Base-by-base conservation (phyloP, 2,888 invertebrate genomes). In the Cotesia congregata region DNA sequence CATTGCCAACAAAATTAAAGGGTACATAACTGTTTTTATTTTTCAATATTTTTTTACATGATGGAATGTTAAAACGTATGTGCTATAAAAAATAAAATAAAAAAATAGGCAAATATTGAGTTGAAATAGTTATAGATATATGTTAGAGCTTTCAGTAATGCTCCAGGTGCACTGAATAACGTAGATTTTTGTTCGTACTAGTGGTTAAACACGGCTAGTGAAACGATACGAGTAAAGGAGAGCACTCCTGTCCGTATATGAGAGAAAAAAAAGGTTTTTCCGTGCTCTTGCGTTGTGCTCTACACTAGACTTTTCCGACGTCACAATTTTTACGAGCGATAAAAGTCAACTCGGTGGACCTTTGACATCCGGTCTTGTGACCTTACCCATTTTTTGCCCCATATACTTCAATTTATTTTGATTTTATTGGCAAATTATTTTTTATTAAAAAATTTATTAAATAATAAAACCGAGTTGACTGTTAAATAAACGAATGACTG, bases 281-380 rank as follows among this genome's bases (percentile, higher is more conserved):
- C 50, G 15, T 62, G 40, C 38, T 12, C n/a, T 30, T 20, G 12
- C 59, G 60, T 60, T 30, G 30, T 38, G 41, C 12, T 69, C 20
- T 60, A 70, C 30, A 60, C 59, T 30, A 69, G 12, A 76, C 71
- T 74, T 71, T 65, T 40, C 75, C 71, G 59, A 75, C 64, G 75
- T 75, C 71, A 72, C 71, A 77, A 76, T 72, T 75, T 79, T 79
- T 79, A 79, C 76, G 79, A 76, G 76, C 81, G 74, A 81, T 81
- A 81, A 81, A 81, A 81, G 79, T 80, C 78, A 71, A 72, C 69
- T 75, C 73, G 78, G 77, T 80, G 75, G 78, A 76, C 71, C 61
- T 71, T 72, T 76, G 75, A 75, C 75, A 75, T 75, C 70, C 39
- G 68, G 50, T 50, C 50, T 17, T 70, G 40, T 39, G 65, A 72